A percentile compares a stretch with the other conserved stretches of the same genome.
These are phyloP conservation scores for Ptychochromis oligacanthus DNA, from an alignment of 2,113 vertebrate genomes.

Conservation along the genomic window DNA sequence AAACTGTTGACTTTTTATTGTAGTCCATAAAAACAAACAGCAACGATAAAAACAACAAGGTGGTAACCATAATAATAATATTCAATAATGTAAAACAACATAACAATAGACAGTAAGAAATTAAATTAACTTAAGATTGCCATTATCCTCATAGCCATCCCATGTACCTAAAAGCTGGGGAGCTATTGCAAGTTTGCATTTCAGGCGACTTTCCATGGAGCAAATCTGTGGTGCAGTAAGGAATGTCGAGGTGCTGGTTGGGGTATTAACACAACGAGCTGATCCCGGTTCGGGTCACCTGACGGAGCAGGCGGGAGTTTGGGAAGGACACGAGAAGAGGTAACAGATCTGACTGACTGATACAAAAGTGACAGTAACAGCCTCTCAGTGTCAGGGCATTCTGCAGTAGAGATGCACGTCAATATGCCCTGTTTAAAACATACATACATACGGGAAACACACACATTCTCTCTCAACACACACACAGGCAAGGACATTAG, in stretches of 20 bases:
- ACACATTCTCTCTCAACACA: slow-evolving; percentile 15
- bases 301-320: slow-evolving; percentile 14
- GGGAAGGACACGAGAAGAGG: slow-evolving; percentile 23
- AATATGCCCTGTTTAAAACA: slow-evolving; percentile 41
- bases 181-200: slow-evolving; percentile 51
- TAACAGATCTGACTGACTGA: slow-evolving; percentile 51
- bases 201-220: slow-evolving; percentile 35
- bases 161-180: slow-evolving; percentile 52
- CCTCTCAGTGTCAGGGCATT: slow-evolving; percentile 38
- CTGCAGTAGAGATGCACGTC: slow-evolving; percentile 70
- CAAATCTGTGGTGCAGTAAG: slow-evolving; percentile 54
- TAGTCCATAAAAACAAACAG: slow-evolving; percentile 76
- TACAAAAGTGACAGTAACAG: slow-evolving; percentile 50
- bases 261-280: slow-evolving; percentile 38
- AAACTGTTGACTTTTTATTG: slow-evolving; percentile 73
- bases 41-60: slow-evolving; percentile 74
- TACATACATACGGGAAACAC: slow-evolving; percentile 40
- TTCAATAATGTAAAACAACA: slow-evolving; percentile 70
- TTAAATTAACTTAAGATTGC: slow-evolving; percentile 74
- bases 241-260: slow-evolving; percentile 73
- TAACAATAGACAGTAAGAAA: slow-evolving; percentile 71
- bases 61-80: slow-evolving; percentile 69
- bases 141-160: slow-evolving; percentile 58
- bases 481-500: slow-evolving; percentile 31
- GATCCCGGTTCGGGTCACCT: slow-evolving; percentile 51